Conservation (phyloP, 2,888 invertebrate genomes). For the Trissolcus japonicus region DNA sequence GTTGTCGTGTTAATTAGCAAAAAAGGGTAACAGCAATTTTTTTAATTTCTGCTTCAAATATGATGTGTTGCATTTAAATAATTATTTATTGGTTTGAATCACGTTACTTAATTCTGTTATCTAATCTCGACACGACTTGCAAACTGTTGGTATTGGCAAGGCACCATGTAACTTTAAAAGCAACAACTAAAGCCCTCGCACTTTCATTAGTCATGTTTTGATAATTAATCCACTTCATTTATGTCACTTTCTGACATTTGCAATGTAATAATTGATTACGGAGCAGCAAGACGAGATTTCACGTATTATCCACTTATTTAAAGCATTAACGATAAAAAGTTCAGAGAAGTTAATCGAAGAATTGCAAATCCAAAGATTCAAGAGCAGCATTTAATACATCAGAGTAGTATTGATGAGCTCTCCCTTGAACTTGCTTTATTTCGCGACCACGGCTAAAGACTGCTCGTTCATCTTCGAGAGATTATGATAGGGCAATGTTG, state of each 20-base stretch:
- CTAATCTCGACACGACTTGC: not conserved
- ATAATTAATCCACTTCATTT: conserved; percentile 36
- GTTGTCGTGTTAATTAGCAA: too few species aligned
- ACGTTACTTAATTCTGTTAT: conserved; percentile 1
- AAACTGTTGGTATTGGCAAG: too few species aligned
- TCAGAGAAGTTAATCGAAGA: conserved; percentile 51
- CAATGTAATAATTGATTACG: too few species aligned
- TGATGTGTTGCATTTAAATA: too few species aligned
- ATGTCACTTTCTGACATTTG: conserved; percentile 14
- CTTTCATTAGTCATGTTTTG: conserved; percentile 32
- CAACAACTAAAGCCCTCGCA: too few species aligned
- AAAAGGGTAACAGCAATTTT: too few species aligned
- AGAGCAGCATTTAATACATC: conserved; percentile 55
- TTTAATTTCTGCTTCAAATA: too few species aligned
- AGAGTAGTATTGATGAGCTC: conserved; percentile 64
- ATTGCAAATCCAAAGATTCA: too few species aligned
- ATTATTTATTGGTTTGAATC: too few species aligned
- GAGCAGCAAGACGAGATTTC: conserved; percentile 1
- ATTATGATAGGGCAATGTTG: conserved; percentile 70
- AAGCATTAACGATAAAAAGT: conserved; percentile 29
- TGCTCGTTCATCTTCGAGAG: conserved; percentile 70
- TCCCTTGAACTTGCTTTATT: conserved; percentile 69
- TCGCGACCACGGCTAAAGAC: conserved; percentile 68
- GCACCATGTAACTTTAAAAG: too few species aligned
- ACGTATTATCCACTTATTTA: too few species aligned